Evolutionary conservation across 2,113 vertebrate genomes (phyloP).

Genomic region (Limnothrissa miodon): DNA sequence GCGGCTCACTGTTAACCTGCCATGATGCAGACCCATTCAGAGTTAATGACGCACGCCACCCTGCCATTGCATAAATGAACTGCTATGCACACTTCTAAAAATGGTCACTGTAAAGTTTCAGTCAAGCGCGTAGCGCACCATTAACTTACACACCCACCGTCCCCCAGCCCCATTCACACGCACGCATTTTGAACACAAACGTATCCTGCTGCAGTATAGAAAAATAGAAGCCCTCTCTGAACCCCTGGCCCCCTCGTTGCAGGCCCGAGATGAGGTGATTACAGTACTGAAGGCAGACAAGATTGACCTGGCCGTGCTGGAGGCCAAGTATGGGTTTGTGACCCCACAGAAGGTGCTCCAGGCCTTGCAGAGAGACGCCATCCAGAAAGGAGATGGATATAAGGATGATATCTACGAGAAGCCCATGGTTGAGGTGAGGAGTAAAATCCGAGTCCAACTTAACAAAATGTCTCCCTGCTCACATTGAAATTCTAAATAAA

Average conservation of each 20-base stretch:
- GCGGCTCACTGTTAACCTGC: neutral
- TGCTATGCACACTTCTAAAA: constrained; percentile 19
- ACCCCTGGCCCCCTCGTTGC: constrained; percentile 16
- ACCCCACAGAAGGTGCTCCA: constrained; percentile 89
- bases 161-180: neutral
- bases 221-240: neutral
- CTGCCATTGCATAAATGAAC: constrained; percentile 2
- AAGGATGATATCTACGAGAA: constrained; percentile 91
- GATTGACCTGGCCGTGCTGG: constrained; percentile 88
- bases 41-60: constrained; percentile 8
- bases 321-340: constrained; percentile 93
- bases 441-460: neutral
- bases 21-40: neutral
- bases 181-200: neutral
- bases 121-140: neutral
- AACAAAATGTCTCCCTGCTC: no score
- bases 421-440: constrained; percentile 90
- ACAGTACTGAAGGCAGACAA: constrained; percentile 93
- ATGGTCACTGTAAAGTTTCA: constrained; percentile 6
- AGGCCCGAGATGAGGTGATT: constrained; percentile 98
- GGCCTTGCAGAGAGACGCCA: constrained; percentile 89
- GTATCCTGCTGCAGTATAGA: neutral
- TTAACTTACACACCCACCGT: neutral
- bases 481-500: no score
- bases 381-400: constrained; percentile 80